phyloP scores from a whole-genome alignment of 1,140 invertebrate genomes.

The Lysiphlebus fabarum region DNA sequence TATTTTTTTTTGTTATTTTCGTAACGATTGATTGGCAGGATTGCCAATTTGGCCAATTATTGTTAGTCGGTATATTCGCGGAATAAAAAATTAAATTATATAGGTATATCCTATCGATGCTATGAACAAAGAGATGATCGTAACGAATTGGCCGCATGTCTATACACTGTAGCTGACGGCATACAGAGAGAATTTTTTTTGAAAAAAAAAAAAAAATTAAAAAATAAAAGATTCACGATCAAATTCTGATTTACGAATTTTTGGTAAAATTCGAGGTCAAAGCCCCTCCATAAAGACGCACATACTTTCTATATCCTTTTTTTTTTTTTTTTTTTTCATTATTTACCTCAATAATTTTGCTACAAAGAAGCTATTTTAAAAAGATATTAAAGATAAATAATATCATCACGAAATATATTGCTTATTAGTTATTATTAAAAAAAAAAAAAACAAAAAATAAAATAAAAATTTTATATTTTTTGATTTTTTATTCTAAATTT shows the following conservation, averaged over 20 bases:
- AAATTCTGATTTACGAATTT: slow-evolving; percentile 32
- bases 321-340: slow-evolving; percentile 10
- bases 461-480: too few species aligned
- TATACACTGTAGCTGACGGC: slow-evolving; percentile 15
- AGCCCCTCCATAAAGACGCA: slow-evolving; percentile 1
- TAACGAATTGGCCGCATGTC: slow-evolving; percentile 24
- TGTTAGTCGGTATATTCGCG: slow-evolving; percentile 36
- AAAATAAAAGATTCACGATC: slow-evolving; percentile 12
- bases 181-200: slow-evolving; percentile 1
- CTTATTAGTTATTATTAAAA: not conserved
- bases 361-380: slow-evolving; percentile 14
- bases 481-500: too few species aligned
- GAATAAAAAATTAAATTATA: slow-evolving; percentile 50
- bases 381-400: not conserved
- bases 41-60: slow-evolving; percentile 51
- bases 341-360: slow-evolving; percentile 11
- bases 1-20: slow-evolving; percentile 4
- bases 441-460: too few species aligned
- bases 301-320: slow-evolving; percentile 14
- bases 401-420: slow-evolving; percentile 10
- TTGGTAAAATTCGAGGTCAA: slow-evolving; percentile 22
- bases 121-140: slow-evolving; percentile 16
- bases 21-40: slow-evolving; percentile 51
- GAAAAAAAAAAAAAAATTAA: too few species aligned
- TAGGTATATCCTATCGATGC: slow-evolving; percentile 23